Evolutionary conservation across 2,113 vertebrate genomes (phyloP), one percentile per base, ranked within the genome.

Genomic region (Copsychus sechellarum): DNA sequence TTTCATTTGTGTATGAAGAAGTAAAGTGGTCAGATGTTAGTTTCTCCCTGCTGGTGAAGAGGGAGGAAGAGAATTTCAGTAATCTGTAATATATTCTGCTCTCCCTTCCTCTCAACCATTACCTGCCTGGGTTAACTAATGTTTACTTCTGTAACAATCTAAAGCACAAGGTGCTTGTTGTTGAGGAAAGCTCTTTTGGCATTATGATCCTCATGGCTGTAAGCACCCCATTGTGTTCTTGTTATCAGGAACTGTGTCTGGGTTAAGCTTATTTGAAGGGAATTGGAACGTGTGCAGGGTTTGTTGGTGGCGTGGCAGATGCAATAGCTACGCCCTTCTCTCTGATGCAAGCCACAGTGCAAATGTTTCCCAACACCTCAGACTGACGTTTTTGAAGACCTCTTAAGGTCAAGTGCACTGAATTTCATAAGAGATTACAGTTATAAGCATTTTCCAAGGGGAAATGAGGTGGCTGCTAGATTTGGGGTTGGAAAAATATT

Each of bases 311-410:
- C 42, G 60, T 33, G 77, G 53, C 62, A 64, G 36, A 58, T 0
- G 7, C 53, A 45, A 14, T 20, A 48, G 54, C 67, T 73, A 42
- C 87, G 24, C 51, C 48, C 61, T 31, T 28, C 2, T 57, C 29
- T 76, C 31, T 97, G 90, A 92, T 96, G 92, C 47, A 97, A 86
- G 60, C 13, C 42, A 81, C n/a, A 76, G 64, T 50, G 28, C 71
- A 95, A 94, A 95, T 83, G 86, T 93, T 95, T 94, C 76, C 64
- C 65, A 95, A 91, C 56, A 80, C 36, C 61, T 60, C 20, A 66
- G 11, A 29, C 6, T 94, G 93, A 92, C 45, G 84, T 88, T 94
- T 93, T 84, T 69, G 34, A 74, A 93, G 57, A 51, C 40, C 85
- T 87, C 20, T 34, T 69, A 26, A 62, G 86, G 82, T 93, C 82